Conservation (phyloP, 2,888 invertebrate genomes). For the Dione juno region DNA sequence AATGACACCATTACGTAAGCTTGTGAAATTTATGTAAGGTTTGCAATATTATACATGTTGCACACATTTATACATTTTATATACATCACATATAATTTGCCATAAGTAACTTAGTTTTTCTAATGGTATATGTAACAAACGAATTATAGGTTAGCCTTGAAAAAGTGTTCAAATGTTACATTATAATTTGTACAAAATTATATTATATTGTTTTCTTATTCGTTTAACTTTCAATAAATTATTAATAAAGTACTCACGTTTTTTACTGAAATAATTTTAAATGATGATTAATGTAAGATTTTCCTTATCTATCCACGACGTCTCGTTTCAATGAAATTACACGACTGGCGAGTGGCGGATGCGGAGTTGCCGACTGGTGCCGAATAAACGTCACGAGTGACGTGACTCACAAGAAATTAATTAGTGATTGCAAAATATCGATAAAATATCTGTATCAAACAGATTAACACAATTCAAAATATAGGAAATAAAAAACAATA, state of each 20-base stretch:
- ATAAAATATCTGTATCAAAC: background rate
- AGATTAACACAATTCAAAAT: background rate
- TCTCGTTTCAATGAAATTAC: constrained; percentile 3
- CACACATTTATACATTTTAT: background rate
- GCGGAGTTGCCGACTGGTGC: background rate
- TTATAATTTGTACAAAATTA: background rate
- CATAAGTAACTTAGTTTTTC: background rate
- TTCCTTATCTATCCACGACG: constrained; percentile 7
- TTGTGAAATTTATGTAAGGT: constrained; percentile 46
- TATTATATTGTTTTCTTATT: background rate
- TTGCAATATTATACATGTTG: background rate
- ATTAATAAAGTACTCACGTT: constrained; percentile 28
- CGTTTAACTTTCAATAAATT: background rate
- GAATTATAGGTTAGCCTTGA: constrained; percentile 12
- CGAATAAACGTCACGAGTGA: constrained; percentile 18
- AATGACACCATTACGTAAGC: constrained; percentile 77
- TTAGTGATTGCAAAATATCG: background rate
- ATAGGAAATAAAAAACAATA: too few relatives aligned
- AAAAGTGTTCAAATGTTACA: background rate
- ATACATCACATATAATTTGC: background rate
- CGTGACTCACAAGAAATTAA: background rate
- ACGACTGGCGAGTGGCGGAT: background rate
- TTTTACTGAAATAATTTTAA: constrained; percentile 30
- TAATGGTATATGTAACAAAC: background rate
- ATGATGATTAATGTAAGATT: constrained; percentile 16